Base-by-base conservation (phyloP, 2,888 invertebrate species). In the Euzetes globulus region DNA sequence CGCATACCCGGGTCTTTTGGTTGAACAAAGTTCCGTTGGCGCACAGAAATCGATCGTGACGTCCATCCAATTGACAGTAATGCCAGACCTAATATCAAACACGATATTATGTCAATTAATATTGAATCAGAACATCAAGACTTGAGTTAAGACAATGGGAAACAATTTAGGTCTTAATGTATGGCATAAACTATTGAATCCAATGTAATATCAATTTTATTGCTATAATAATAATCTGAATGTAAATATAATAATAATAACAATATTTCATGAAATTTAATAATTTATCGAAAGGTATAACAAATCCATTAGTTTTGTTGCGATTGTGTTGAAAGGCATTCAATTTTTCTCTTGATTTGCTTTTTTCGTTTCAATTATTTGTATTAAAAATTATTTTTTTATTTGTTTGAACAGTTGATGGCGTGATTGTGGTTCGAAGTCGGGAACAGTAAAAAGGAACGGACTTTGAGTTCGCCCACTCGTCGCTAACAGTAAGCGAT, bases 61-160 rank as follows among this genome's bases (percentile, higher is more conserved):
- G 77, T 2, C 77, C 78, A 71, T 78, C 78, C 6, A 76, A 78
- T 63, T 78, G 78, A 52, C 78, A 78, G 74, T 78, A 78, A 71
- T 78, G 78, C 78, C 78, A 78, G 70, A 77, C 76, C 78, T 78
- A 33, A 19, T 65, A 37, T 37, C 58, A 25, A 5, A 65, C 37
- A 65, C 19, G 37, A 58, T 27, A 58, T 55, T 72, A 50, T n/a
- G 3, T 41, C 9, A 25, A 72, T 13, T 29, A 25, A 52, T 60
- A 60, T 60, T 19, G 37, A 65, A 13, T 33, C 17, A 65, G 15
- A 33, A 60, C 11, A 33, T 19, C 2, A 5, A 33, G 60, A 63
- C 33, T 29, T 9, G 25, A 11, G 1, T 37, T 19, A 27, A 58
- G 13, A 29, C 13, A 15, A 29, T 27, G 27, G 58, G 29, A 58